phyloP scores from a whole-genome alignment of 2,797 vertebrate species.

The Oreochromis mossambicus region DNA sequence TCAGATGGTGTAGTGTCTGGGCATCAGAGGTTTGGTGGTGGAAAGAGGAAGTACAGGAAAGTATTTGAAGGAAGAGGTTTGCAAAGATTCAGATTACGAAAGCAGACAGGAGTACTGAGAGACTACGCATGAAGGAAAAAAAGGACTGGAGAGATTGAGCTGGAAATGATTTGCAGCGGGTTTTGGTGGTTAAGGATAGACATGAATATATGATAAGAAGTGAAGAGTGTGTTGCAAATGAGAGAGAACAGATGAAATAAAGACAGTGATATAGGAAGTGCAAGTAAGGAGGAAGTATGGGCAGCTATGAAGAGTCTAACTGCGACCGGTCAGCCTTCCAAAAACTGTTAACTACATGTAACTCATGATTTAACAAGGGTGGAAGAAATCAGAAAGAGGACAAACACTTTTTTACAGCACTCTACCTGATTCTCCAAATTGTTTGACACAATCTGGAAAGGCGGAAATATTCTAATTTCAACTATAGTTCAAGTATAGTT shows the following conservation, averaged over 20 bases:
- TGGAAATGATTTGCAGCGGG: neutral
- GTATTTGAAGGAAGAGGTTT: neutral
- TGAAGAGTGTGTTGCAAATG: neutral
- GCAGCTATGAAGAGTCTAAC: neutral
- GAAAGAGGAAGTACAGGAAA: neutral
- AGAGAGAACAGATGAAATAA: neutral
- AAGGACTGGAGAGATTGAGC: neutral
- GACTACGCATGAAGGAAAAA: neutral
- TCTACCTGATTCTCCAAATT: neutral
- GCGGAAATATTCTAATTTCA: neutral
- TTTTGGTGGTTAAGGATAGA: neutral
- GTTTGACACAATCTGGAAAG: neutral
- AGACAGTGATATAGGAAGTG: neutral
- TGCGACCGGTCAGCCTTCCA: accelerated
- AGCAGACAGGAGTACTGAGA: neutral
- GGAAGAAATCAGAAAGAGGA: neutral
- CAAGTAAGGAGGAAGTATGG: neutral
- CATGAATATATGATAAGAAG: neutral
- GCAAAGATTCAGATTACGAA: neutral
- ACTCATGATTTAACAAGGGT: neutral
- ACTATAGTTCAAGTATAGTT: neutral
- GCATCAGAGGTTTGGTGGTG: neutral
- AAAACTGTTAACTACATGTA: neutral
- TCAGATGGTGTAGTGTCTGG: neutral
- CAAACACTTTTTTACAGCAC: neutral